Conservation (phyloP, 2,888 invertebrate genomes). For the Phaedon cochleariae region DNA sequence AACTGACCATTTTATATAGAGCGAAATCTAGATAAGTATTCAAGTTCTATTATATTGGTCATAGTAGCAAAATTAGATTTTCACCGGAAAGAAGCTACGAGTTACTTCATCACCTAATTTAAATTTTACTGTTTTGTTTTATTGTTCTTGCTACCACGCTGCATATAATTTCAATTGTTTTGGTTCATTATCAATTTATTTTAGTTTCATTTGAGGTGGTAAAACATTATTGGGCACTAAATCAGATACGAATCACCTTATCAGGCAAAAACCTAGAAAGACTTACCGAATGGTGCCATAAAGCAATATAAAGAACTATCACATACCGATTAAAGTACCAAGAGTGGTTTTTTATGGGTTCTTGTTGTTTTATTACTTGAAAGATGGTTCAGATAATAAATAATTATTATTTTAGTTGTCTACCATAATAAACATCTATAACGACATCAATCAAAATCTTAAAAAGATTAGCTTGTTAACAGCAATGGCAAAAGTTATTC, state of each 20-base stretch:
- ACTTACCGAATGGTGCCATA: background rate
- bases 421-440: background rate
- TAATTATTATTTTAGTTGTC: background rate
- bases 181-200: background rate
- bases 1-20: too few species aligned
- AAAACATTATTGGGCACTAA: constrained; percentile 20
- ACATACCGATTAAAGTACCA: background rate
- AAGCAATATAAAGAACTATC: background rate
- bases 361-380: background rate
- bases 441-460: too few species aligned
- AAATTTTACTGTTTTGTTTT: background rate
- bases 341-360: background rate
- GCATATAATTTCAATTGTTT: background rate
- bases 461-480: too few species aligned
- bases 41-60: too few species aligned
- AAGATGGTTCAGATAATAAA: background rate
- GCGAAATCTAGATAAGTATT: too few species aligned
- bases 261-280: background rate
- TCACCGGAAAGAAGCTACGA: background rate
- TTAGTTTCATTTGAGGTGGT: constrained; percentile 1
- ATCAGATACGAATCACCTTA: constrained; percentile 12
- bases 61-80: background rate
- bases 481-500: too few species aligned
- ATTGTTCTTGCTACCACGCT: background rate
- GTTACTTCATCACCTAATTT: background rate